A percentile compares a stretch with the other conserved stretches of the same genome.
Evolutionary conservation across 2,113 vertebrate genomes (phyloP).

Genomic region (Cynocephalus volans): DNA sequence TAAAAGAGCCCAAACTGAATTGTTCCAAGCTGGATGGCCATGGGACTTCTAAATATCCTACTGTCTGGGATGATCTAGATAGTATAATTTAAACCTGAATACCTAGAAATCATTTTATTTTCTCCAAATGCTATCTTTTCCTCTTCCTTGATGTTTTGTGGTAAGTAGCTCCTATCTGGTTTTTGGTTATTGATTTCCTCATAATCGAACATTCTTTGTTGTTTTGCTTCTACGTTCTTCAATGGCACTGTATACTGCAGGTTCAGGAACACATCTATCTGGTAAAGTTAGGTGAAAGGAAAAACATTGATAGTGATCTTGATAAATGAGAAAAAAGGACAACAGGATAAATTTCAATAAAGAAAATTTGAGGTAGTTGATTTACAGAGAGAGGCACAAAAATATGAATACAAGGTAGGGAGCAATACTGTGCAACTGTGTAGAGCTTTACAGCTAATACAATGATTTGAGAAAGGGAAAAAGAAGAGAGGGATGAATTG

Average conservation of each 20-base stretch:
- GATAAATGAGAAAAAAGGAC: slow-evolving; percentile 53
- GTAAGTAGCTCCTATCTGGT: neutral
- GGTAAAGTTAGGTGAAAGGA: slow-evolving; percentile 34
- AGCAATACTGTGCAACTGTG: neutral
- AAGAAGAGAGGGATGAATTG: neutral
- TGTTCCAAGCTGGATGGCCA: neutral
- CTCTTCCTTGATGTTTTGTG: neutral
- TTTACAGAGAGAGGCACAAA: slow-evolving; percentile 45
- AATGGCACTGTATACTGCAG: neutral
- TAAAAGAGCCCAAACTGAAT: slow-evolving; percentile 47
- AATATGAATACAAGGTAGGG: neutral
- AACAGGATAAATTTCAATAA: slow-evolving; percentile 51
- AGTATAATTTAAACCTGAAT: slow-evolving; percentile 14
- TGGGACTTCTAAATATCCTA: neutral
- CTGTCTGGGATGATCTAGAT: neutral
- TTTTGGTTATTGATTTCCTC: slow-evolving; percentile 28
- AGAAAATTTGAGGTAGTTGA: slow-evolving; percentile 60
- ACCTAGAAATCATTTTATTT: slow-evolving; percentile 42
- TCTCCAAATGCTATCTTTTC: slow-evolving; percentile 20
- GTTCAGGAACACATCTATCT: slow-evolving; percentile 48
- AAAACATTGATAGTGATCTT: slow-evolving; percentile 47
- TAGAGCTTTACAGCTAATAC: slow-evolving; percentile 5
- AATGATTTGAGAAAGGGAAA: neutral
- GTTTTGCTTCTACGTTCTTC: slow-evolving; percentile 10
- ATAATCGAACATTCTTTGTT: neutral